Evolutionary conservation across 2,888 invertebrate genomes (phyloP).

Genomic region (Amphiduros pacificus): DNA sequence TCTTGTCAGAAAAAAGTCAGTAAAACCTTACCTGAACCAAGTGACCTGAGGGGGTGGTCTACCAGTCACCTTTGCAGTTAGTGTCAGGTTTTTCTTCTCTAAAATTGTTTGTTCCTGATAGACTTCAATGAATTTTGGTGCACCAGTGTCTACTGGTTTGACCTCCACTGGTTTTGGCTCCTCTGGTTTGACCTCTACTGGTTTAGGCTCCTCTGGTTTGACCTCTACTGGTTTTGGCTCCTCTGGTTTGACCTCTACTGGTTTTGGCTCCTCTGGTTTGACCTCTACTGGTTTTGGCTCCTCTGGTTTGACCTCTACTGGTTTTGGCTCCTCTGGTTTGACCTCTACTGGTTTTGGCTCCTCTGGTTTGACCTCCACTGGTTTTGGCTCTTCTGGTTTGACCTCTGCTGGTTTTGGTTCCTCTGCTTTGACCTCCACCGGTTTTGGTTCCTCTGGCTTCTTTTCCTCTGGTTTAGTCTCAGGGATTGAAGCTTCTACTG

Average conservation of each 20-base stretch:
- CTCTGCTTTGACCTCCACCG: conserved; percentile 26
- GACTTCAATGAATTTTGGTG: conserved; percentile 83
- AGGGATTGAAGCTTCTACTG: conserved; percentile 20
- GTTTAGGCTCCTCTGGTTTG: background rate
- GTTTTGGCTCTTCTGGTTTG: background rate
- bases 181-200: conserved; percentile 4
- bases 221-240: conserved; percentile 25
- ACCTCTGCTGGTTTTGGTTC: conserved; percentile 25
- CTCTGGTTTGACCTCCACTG: conserved; percentile 4
- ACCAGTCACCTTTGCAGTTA: conserved; percentile 69
- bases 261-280: too few species aligned
- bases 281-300: too few species aligned
- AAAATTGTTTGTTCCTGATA: conserved; percentile 71
- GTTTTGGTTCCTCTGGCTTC: too few species aligned
- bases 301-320: conserved; percentile 19
- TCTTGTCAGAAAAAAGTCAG: too few species aligned
- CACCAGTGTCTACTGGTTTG: conserved; percentile 77
- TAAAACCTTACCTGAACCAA: conserved; percentile 90
- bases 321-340: background rate
- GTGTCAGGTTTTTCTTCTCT: conserved; percentile 16
- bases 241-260: conserved; percentile 26
- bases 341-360: background rate
- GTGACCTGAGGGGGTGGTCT: conserved; percentile 84
- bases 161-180: background rate
- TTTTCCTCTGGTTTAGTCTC: too few species aligned